These are phyloP conservation scores for Ranitomeya variabilis DNA, from an alignment of 2,113 vertebrate species.

Conservation along the genomic window DNA sequence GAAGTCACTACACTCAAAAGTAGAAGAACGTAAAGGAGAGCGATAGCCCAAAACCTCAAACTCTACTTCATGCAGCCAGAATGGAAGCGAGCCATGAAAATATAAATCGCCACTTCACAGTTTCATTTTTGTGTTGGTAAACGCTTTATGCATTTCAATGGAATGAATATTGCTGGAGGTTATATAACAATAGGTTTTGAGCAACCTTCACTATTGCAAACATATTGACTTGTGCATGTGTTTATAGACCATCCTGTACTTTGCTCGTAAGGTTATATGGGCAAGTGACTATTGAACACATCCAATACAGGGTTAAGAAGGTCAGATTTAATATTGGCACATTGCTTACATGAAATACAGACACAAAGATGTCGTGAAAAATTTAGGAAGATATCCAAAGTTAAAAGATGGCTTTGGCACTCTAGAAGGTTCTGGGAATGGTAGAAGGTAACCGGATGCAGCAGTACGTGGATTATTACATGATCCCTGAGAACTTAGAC, in stretches of 20 bases:
- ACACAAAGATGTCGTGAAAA: neutral
- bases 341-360: neutral
- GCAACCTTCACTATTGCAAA: too few species aligned
- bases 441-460: neutral
- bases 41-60: neutral
- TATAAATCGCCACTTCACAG: neutral
- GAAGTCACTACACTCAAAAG: neutral
- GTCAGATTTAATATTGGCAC: slow-evolving; percentile 34
- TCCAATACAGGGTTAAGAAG: neutral
- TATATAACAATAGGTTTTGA: too few species aligned
- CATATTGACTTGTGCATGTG: neutral
- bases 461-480: neutral
- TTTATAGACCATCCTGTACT: neutral
- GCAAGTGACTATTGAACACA: neutral
- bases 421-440: neutral
- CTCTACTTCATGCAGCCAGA: neutral
- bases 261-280: neutral
- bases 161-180: neutral
- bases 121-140: neutral
- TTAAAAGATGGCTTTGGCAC: neutral
- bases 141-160: neutral
- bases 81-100: neutral
- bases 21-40: neutral
- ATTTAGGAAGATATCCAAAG: neutral
- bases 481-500: neutral